Evolutionary conservation across 2,888 invertebrate genomes (phyloP), one percentile per base, ranked within the genome.

Genomic region (Eucera pruinosa): DNA sequence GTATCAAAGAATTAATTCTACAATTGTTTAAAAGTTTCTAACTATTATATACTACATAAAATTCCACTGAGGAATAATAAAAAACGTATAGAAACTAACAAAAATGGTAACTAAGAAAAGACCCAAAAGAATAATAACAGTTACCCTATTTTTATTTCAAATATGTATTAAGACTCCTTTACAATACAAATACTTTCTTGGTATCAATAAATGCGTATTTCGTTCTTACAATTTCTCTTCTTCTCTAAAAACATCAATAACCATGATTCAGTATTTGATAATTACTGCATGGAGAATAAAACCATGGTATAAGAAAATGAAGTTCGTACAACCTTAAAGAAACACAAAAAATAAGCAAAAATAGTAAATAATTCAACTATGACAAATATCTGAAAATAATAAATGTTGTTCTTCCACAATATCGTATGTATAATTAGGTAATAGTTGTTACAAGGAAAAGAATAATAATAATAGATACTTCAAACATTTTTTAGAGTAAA

Each of bases 291-390:
- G 9, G 88, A 89, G 55, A 78, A 83, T 7, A 89, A 70, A 20
- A 89, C 82, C 50, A 86, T 89, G 50, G 86, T 81, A 61, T 86
- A 89, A 18, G 89, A 89, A 67, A 89, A 85, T 2, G 88, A 87
- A 5, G 86, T 78, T 18, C 83, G 82, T 13, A 83, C 62, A 18
- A 89, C 86, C 89, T 89, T 80, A 7, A 78, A 84, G 9, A 48
- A 13, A 62, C 36, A 33, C 30, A 33, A 9, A 15, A 73, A 48
- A 58, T n/a, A 33, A 27, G 25, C 7, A 41, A 18, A 7, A 18
- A 23, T 43, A 2, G 43, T 18, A 43, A 18, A 4, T 6, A 52
- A 13, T 52, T 18, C 1, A 27, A 27, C 7, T 50, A 2, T 0
- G 0, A 4, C 6, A 7, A 4, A n/a, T 50, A n/a, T 27, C n/a